phyloP scores from a whole-genome alignment of 2,888 invertebrate genomes.

The Merodon equestris region DNA sequence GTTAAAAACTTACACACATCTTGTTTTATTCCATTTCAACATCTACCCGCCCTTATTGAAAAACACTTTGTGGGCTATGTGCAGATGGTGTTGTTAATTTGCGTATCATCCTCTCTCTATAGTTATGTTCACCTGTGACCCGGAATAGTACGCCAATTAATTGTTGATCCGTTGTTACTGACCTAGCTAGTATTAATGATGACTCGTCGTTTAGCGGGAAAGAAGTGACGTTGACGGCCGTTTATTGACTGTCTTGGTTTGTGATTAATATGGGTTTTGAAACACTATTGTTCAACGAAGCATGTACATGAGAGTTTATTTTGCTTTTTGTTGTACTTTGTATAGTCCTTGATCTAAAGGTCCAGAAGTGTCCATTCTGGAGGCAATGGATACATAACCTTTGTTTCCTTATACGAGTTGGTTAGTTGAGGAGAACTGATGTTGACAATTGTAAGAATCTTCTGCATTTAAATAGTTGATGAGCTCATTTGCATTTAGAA shows the following conservation, averaged over 20 bases:
- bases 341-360: not conserved
- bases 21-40: too few species aligned
- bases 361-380: not conserved
- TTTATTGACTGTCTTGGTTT: not conserved
- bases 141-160: not conserved
- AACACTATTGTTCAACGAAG: not conserved
- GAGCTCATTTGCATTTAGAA: not conserved
- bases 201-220: not conserved
- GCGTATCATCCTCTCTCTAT: not conserved
- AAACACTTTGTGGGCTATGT: too few species aligned
- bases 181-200: not conserved
- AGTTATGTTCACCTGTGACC: not conserved
- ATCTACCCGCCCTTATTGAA: too few species aligned
- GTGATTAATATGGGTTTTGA: not conserved
- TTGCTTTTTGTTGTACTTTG: not conserved
- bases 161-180: not conserved
- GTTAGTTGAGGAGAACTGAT: not conserved
- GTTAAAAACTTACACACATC: too few species aligned
- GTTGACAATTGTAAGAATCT: not conserved
- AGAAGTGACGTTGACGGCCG: not conserved
- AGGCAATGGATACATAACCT: conserved; percentile 4
- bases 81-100: not conserved
- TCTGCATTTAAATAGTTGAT: conserved; percentile 4
- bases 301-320: too few species aligned
- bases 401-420: not conserved